Conservation (phyloP, 1,140 invertebrate genomes). For the Zaprionus ghesquierei region DNA sequence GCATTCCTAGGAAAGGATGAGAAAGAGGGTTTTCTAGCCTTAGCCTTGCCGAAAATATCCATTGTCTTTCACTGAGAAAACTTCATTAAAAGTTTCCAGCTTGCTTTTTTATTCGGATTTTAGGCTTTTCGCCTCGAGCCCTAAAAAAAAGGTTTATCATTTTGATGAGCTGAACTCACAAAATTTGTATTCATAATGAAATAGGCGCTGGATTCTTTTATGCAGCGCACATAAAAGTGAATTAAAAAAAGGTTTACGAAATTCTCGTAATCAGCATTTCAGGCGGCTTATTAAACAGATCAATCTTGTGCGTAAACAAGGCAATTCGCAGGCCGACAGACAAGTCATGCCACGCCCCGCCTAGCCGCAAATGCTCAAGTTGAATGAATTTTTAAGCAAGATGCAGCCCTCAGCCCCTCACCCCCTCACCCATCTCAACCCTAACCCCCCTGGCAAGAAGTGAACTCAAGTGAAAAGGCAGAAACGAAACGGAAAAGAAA, state of each 20-base stretch:
- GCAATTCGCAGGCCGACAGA: constrained; percentile 11
- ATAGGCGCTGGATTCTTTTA: constrained; percentile 6
- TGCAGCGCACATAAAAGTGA: constrained; percentile 23
- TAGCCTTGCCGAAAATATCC: no score
- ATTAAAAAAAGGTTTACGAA: constrained; percentile 63
- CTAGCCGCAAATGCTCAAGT: constrained; percentile 15
- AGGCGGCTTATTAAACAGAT: constrained; percentile 73
- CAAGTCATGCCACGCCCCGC: constrained; percentile 3
- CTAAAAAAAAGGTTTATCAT: background rate
- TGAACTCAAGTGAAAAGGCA: constrained; percentile 25
- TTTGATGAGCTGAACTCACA: background rate
- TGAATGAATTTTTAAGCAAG: constrained; percentile 32
- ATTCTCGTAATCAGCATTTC: constrained; percentile 47
- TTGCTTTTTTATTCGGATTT: background rate
- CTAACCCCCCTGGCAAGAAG: no score
- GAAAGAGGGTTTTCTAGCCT: no score
- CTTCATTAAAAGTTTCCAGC: background rate
- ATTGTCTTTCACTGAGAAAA: background rate
- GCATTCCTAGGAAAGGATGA: no score
- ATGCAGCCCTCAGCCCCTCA: background rate
- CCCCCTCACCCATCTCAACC: background rate
- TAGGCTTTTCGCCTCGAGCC: background rate
- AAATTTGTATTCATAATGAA: constrained; percentile 20
- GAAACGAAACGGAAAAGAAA: constrained; percentile 38
- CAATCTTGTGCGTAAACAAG: constrained; percentile 52